A percentile compares a stretch with the other conserved stretches of the same genome.
Conservation (phyloP, 2,797 vertebrate species). For the Sebastes matsubarae region DNA sequence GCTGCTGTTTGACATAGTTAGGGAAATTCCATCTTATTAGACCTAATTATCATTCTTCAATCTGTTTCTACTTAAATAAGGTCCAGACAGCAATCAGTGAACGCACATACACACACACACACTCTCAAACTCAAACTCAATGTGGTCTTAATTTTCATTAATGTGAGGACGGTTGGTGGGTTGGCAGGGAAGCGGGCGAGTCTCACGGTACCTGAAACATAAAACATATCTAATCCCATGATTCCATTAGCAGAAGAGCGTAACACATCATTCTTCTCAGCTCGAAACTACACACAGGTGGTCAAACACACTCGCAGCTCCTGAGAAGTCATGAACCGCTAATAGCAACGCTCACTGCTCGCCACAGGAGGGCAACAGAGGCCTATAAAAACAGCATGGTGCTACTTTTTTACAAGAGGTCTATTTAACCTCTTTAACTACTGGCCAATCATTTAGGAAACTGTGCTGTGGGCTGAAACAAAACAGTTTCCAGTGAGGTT, state of each 20-base stretch:
- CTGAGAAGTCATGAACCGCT: constrained; percentile 8
- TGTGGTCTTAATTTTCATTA: constrained; percentile 82
- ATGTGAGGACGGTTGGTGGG: constrained; percentile 54
- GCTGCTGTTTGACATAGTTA: constrained; percentile 78
- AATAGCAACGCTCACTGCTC: constrained; percentile 36
- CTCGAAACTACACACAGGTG: constrained; percentile 73
- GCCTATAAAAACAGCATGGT: constrained; percentile 50
- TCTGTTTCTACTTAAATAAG: constrained; percentile 83
- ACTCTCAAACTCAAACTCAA: constrained; percentile 54
- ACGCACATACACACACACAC: constrained; percentile 51
- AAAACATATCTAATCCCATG: constrained; percentile 77
- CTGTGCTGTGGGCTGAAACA: constrained; percentile 53
- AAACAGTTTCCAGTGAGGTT: constrained; percentile 62
- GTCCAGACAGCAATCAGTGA: constrained; percentile 83
- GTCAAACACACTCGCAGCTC: constrained; percentile 39
- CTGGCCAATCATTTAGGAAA: constrained; percentile 70
- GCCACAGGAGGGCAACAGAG: constrained; percentile 78
- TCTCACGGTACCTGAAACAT: constrained; percentile 75
- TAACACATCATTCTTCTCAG: constrained; percentile 67
- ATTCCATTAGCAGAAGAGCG: constrained; percentile 72
- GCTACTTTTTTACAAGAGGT: constrained; percentile 54
- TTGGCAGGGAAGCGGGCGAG: constrained; percentile 54
- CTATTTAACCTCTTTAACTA: constrained; percentile 70
- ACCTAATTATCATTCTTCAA: constrained; percentile 86
- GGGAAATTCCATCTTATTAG: constrained; percentile 83